Conservation (phyloP, 2,888 invertebrate species). For the Molorchus minor region DNA sequence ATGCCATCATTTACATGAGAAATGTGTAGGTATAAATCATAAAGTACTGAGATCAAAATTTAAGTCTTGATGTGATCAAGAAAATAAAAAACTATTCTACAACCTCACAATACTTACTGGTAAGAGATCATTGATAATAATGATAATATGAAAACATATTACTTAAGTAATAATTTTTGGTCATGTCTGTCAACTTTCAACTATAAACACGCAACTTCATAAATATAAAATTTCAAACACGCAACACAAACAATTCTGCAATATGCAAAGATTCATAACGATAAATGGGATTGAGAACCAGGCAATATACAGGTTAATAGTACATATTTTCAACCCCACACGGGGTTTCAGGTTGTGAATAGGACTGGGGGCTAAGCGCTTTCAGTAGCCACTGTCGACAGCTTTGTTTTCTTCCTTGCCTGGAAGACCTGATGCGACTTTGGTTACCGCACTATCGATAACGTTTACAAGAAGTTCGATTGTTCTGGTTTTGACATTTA, state of each 20-base stretch:
- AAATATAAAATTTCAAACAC: constrained; percentile 45
- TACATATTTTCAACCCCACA: constrained; percentile 62
- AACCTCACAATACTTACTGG: constrained; percentile 11
- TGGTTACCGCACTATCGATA: constrained; percentile 69
- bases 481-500: constrained; percentile 64
- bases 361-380: constrained; percentile 57
- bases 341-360: constrained; percentile 62
- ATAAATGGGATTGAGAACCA: constrained; percentile 5
- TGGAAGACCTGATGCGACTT: constrained; percentile 54
- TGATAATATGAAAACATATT: constrained; percentile 27
- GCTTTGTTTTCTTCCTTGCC: constrained; percentile 35
- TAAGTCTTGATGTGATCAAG: constrained; percentile 12
- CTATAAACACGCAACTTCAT: constrained; percentile 35
- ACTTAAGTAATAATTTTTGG: constrained; percentile 32
- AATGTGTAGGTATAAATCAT: constrained; percentile 18
- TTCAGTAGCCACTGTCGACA: constrained; percentile 40
- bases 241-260: constrained; percentile 35
- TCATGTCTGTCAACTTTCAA: constrained; percentile 25
- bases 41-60: constrained; percentile 16
- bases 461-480: constrained; percentile 68
- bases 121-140: constrained; percentile 30
- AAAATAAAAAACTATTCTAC: constrained; percentile 6
- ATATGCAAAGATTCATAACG: constrained; percentile 23
- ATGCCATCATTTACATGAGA: constrained; percentile 7
- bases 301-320: constrained; percentile 48